A percentile compares a stretch with the other conserved stretches of the same genome.
These are phyloP conservation scores for Caradrina kadenii DNA, from an alignment of 2,888 invertebrate species.

Conservation along the genomic window DNA sequence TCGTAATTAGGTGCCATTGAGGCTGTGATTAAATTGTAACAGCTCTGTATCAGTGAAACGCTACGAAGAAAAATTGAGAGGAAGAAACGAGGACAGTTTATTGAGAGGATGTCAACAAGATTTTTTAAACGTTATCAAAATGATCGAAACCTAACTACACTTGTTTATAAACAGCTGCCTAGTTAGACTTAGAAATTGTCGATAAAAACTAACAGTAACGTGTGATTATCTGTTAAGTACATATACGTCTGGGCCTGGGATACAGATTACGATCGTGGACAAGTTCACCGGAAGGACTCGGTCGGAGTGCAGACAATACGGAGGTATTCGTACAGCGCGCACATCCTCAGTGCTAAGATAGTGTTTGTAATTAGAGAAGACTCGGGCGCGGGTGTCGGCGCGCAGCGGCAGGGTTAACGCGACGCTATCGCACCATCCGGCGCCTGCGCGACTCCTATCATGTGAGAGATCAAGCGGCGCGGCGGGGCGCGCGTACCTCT, in stretches of 20 bases:
- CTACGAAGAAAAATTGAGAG: constrained; percentile 33
- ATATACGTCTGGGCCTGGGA: constrained; percentile 66
- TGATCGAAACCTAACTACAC: background rate
- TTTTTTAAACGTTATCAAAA: constrained; percentile 25
- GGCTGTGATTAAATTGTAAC: constrained; percentile 46
- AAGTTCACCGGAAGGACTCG: constrained; percentile 79
- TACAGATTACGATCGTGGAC: constrained; percentile 77
- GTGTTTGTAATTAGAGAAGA: constrained; percentile 85
- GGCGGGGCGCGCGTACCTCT: constrained; percentile 57
- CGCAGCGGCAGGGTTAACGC: constrained; percentile 69
- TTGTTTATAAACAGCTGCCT: background rate
- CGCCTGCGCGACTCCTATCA: constrained; percentile 77
- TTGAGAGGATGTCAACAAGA: constrained; percentile 24
- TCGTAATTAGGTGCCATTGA: constrained; percentile 51
- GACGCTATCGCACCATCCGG: constrained; percentile 82
- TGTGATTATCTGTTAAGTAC: constrained; percentile 49
- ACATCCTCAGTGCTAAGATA: constrained; percentile 77
- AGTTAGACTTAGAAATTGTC: constrained; percentile 28
- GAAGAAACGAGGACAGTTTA: constrained; percentile 47
- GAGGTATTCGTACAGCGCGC: constrained; percentile 69
- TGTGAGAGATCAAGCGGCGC: constrained; percentile 83
- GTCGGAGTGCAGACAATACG: constrained; percentile 79
- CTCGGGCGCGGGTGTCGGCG: constrained; percentile 62
- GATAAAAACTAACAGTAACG: constrained; percentile 42
- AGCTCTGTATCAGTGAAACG: constrained; percentile 38